These are phyloP conservation scores for Danionella cerebrum DNA, from an alignment of 2,113 vertebrate genomes.

Conservation along the genomic window DNA sequence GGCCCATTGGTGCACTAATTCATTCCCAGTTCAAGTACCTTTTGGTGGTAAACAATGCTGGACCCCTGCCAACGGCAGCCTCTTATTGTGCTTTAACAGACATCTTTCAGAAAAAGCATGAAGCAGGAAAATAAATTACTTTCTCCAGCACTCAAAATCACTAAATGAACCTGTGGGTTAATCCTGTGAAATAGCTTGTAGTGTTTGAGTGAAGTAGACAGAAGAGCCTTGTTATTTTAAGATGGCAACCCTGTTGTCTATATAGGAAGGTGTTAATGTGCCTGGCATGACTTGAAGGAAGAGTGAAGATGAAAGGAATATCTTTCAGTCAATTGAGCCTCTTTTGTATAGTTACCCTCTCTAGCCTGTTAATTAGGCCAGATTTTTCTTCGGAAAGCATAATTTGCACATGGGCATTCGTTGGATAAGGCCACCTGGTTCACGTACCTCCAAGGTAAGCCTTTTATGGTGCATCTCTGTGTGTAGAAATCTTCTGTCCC, in stretches of 20 bases:
- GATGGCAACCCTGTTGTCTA: constrained; percentile 33
- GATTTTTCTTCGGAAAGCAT: constrained; percentile 29
- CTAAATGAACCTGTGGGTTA: neutral
- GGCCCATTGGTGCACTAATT: constrained; percentile 43
- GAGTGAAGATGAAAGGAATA: constrained; percentile 63
- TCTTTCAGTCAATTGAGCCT: constrained; percentile 57
- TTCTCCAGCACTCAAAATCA: constrained; percentile 21
- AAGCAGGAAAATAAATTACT: constrained; percentile 34
- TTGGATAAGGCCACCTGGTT: constrained; percentile 56
- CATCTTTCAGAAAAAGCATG: constrained; percentile 46
- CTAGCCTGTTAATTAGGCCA: constrained; percentile 53
- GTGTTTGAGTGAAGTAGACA: constrained; percentile 4
- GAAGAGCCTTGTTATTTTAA: constrained; percentile 30
- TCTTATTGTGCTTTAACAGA: constrained; percentile 26
- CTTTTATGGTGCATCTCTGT: neutral
- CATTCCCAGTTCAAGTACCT: constrained; percentile 37
- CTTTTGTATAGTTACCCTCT: constrained; percentile 43
- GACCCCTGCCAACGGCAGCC: constrained; percentile 40
- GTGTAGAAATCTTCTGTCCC: constrained; percentile 2
- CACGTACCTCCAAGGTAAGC: constrained; percentile 37
- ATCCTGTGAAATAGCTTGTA: constrained; percentile 28
- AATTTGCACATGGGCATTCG: constrained; percentile 35
- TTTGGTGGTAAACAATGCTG: constrained; percentile 56
- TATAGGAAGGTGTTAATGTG: constrained; percentile 30
- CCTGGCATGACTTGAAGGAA: constrained; percentile 60